phyloP scores from a whole-genome alignment of 2,888 invertebrate species.

The Platerodrilus igneus region DNA sequence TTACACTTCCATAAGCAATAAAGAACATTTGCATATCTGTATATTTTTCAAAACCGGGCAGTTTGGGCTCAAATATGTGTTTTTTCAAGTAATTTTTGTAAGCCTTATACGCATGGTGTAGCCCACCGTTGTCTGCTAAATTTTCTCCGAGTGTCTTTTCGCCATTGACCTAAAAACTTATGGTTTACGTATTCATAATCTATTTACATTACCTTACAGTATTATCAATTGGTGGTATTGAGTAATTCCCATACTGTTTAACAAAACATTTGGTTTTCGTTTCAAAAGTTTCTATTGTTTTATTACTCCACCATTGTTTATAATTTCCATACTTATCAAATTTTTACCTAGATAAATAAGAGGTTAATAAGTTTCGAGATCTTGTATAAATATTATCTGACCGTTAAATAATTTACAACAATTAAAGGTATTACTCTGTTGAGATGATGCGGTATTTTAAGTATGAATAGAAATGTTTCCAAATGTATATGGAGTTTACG shows the following conservation, averaged over 20 bases:
- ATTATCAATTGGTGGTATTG: conserved; percentile 58
- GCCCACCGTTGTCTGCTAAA: conserved; percentile 78
- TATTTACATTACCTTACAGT: conserved; percentile 51
- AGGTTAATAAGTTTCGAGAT: too few species aligned
- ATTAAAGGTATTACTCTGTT: too few species aligned
- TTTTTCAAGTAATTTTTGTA: conserved; percentile 57
- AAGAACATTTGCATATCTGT: conserved; percentile 74
- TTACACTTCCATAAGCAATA: conserved; percentile 75
- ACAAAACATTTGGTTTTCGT: conserved; percentile 79
- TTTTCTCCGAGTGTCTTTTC: conserved; percentile 74
- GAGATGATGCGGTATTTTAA: too few species aligned
- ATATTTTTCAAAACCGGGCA: conserved; percentile 71
- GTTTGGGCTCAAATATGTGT: conserved; percentile 57
- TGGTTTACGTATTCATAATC: conserved; percentile 1
- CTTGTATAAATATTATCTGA: too few species aligned
- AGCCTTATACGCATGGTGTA: conserved; percentile 68
- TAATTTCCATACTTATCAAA: conserved; percentile 83
- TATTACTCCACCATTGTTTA: conserved; percentile 85
- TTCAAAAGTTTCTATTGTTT: conserved; percentile 69
- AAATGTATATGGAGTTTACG: too few species aligned
- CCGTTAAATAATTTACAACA: too few species aligned
- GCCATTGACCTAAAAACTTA: conserved; percentile 63
- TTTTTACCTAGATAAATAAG: conserved; percentile 61
- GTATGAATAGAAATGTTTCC: too few species aligned
- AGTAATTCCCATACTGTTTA: conserved; percentile 72